Evolutionary conservation across 2,888 invertebrate species (phyloP), one percentile per base, ranked within the genome.

Genomic region (Onchidella celtica): DNA sequence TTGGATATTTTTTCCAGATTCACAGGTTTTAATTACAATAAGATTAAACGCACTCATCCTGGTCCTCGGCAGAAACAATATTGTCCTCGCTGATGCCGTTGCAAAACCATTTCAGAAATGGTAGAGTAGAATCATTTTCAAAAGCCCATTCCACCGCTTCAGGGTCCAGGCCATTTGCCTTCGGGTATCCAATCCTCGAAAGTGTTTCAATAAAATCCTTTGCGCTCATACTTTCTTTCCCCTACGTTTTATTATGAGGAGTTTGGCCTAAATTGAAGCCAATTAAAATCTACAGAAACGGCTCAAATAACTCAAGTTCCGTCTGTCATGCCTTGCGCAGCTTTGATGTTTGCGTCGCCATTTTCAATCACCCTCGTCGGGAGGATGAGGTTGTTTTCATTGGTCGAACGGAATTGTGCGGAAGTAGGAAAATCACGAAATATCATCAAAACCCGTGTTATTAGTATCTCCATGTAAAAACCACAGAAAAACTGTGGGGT

Each of bases 41-140:
- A n/a, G n/a, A n/a, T n/a, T n/a, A n/a, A n/a, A n/a, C n/a, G n/a
- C 83, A 90, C 91, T 86, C 87, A 70, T 88, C 81, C 47, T 86
- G 55, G 65, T 89, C 89, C 74, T 85, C 84, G 14, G 77, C 73
- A 11, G 83, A 76, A 3, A 91, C 70, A 27, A 89, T 61, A 84
- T 91, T 90, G 40, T 88, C 85, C 24, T 84, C 77, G 65, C 83
- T 85, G 11, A 90, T 83, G 81, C 85, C 88, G 66, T 85, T 85
- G 83, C 89, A 90, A 76, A 91, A 89, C 91, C 91, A 91, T 17
- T 88, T 83, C 11, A 91, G 73, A 82, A 91, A 89, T 4, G 90
- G 88, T 9, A 85, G 47, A n/a, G 88, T 80, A 0, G 86, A 84
- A 9, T 88, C 88, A 83, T 86, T 84, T 83, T 90, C 90, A 87